Evolutionary conservation across 2,113 vertebrate genomes (phyloP), one percentile per base, ranked within the genome.

Genomic region (Barnardius zonarius): DNA sequence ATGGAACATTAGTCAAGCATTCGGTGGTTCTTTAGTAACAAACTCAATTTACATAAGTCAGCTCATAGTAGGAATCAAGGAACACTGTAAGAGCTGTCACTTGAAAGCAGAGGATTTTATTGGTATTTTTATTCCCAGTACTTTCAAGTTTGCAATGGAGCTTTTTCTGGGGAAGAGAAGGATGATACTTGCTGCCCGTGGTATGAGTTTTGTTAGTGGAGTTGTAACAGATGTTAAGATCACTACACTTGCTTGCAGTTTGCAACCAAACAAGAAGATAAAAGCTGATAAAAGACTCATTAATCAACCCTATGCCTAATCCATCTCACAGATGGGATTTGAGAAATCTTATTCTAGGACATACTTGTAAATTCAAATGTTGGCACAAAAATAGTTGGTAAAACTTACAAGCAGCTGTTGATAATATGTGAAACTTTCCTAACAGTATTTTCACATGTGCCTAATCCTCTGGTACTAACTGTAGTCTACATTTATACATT

Each of bases 381-480:
- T 93, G 93, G 95, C 94, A 96, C 93, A 96, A 94, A 97, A 86
- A 86, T 52, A 88, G 68, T 91, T 83, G 86, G 25, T 91, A 84
- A 96, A 96, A 85, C 63, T 86, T 73, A 77, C 90, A 93, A 90
- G 67, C 75, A 95, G 90, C 91, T 80, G 63, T 95, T 97, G 88
- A 90, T 91, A 72, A 86, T 93, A 43, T 64, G 69, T 96, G 89
- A 95, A 95, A 97, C 96, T 96, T 96, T 91, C 94, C 95, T 97
- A 93, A 94, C 94, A 84, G 86, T 97, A 66, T 95, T 95, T 96
- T 97, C 93, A 94, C 92, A 84, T 95, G 94, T 97, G 96, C 97
- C 98, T 98, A 97, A 98, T 98, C 97, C 96, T 97, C 96, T 98
- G 97, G 93, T 98, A 98, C 98, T 98, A 98, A 98, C 98, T 97